Percentiles rank a stretch among this genome's conserved stretches.
Conservation (phyloP, 2,888 invertebrate genomes). For the Pachliopta kotzebuea region DNA sequence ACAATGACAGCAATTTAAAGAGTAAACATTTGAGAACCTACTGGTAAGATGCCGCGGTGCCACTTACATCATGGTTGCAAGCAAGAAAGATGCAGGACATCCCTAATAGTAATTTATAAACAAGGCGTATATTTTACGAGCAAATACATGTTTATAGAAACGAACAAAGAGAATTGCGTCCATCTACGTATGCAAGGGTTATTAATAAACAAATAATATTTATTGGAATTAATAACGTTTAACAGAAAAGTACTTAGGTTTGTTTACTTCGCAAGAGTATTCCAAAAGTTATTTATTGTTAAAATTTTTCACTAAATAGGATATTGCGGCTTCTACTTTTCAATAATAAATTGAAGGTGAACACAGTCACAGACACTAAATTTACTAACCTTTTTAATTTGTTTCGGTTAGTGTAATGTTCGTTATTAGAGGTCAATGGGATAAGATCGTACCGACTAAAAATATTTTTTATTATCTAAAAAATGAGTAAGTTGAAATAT, state of each 20-base stretch:
- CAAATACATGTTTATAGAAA: neutral
- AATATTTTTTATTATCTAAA: neutral
- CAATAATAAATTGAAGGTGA: neutral
- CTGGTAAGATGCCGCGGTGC: too few species aligned
- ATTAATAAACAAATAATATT: constrained; percentile 9
- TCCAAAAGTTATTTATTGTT: constrained; percentile 8
- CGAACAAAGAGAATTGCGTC: constrained; percentile 1
- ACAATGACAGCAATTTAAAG: too few species aligned
- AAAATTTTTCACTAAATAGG: neutral
- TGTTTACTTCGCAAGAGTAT: constrained; percentile 3
- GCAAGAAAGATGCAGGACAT: neutral
- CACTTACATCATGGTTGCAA: neutral
- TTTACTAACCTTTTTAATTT: neutral
- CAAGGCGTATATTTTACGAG: neutral
- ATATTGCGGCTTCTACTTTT: neutral
- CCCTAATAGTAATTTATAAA: neutral
- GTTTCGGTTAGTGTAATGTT: constrained; percentile 6
- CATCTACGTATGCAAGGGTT: neutral
- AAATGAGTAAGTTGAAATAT: neutral
- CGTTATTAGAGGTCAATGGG: constrained; percentile 4
- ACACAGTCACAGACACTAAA: neutral
- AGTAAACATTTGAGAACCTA: too few species aligned
- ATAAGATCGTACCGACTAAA: neutral
- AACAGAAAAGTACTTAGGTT: neutral
- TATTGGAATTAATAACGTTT: constrained; percentile 8